phyloP scores from a whole-genome alignment of 2,888 invertebrate species.

The Xestia c-nigrum region DNA sequence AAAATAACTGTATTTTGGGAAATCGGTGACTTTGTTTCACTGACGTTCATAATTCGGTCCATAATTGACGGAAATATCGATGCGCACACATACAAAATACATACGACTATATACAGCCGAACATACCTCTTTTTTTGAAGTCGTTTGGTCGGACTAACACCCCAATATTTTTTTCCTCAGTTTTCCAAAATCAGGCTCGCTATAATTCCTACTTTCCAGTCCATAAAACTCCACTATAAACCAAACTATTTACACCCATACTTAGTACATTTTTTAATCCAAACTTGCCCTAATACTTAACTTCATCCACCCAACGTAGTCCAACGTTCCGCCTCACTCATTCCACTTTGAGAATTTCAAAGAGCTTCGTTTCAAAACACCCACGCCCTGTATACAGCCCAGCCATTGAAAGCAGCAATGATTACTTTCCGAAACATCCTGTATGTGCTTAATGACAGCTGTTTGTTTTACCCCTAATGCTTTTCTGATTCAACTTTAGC shows the following conservation, averaged over 20 bases:
- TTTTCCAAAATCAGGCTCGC: too few relatives aligned
- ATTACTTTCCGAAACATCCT: constrained; percentile 60
- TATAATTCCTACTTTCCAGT: too few relatives aligned
- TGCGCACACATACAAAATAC: too few relatives aligned
- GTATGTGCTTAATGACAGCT: constrained; percentile 55
- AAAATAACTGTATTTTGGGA: too few relatives aligned
- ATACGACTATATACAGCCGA: too few relatives aligned
- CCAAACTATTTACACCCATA: neutral
- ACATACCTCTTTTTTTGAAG: too few relatives aligned
- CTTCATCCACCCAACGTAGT: neutral
- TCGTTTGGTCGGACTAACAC: too few relatives aligned
- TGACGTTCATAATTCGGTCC: too few relatives aligned
- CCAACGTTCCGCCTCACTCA: constrained; percentile 30
- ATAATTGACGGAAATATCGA: too few relatives aligned
- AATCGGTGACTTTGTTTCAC: too few relatives aligned
- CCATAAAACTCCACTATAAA: neutral
- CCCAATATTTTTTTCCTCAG: too few relatives aligned
- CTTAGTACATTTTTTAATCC: constrained; percentile 7
- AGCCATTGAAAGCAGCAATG: constrained; percentile 58
- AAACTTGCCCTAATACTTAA: constrained; percentile 27
- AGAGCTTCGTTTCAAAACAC: constrained; percentile 43
- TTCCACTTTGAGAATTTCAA: constrained; percentile 56
- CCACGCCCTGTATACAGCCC: constrained; percentile 56
- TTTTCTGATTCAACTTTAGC: constrained; percentile 60
- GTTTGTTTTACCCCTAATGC: constrained; percentile 55